A percentile compares a stretch with the other conserved stretches of the same genome.
Conservation (phyloP, 2,888 invertebrate genomes). For the Taenaris catops region DNA sequence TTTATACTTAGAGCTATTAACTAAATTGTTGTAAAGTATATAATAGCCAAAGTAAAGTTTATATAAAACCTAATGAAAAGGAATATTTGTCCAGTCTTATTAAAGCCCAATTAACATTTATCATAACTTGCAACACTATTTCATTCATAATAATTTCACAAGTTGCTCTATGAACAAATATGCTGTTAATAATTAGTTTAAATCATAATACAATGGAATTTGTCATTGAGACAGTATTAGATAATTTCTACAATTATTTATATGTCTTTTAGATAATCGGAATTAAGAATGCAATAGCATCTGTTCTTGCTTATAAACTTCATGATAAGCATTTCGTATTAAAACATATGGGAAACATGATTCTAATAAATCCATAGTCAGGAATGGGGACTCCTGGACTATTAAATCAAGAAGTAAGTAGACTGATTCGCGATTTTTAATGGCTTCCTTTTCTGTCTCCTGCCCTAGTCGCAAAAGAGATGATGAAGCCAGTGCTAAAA, state of each 20-base stretch:
- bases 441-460: constrained; percentile 96
- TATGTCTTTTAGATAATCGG: constrained; percentile 17
- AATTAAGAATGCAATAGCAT: constrained; percentile 69
- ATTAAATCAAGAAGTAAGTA: constrained; percentile 98
- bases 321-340: constrained; percentile 98
- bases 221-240: constrained; percentile 15
- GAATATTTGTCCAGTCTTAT: constrained; percentile 52
- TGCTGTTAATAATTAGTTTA: constrained; percentile 6
- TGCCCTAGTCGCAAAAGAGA: constrained; percentile 96
- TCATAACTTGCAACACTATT: constrained; percentile 7
- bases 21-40: constrained; percentile 11
- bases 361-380: constrained; percentile 99
- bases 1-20: constrained; percentile 9
- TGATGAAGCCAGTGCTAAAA: constrained; percentile 94
- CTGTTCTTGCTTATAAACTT: constrained; percentile 95
- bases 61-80: constrained; percentile 28
- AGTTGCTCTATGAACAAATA: not conserved
- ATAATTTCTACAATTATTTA: constrained; percentile 15
- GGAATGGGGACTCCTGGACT: constrained; percentile 98
- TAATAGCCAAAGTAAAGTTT: constrained; percentile 13
- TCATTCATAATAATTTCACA: constrained; percentile 2
- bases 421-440: constrained; percentile 96
- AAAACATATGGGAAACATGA: constrained; percentile 99
- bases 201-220: constrained; percentile 17
- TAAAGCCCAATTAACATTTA: constrained; percentile 33